phyloP scores from a whole-genome alignment of 1,140 invertebrate genomes.

The Drosophila subpulchrella region DNA sequence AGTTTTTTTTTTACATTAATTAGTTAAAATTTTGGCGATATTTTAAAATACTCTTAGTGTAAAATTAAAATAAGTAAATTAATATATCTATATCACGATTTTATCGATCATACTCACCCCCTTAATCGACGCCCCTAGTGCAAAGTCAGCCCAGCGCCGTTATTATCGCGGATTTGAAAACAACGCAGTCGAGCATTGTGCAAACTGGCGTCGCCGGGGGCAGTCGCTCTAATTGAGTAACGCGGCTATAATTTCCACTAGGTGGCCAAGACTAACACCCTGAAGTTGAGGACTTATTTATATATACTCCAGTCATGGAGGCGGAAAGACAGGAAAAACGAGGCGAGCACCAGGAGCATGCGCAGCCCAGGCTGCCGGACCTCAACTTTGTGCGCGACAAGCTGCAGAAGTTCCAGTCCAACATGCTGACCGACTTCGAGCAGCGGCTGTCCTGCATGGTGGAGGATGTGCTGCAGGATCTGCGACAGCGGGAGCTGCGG shows the following conservation, averaged over 20 bases:
- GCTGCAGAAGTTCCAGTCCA: constrained; percentile 63
- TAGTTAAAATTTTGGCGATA: too few relatives aligned
- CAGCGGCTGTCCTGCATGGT: constrained; percentile 65
- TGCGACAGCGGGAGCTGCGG: constrained; percentile 67
- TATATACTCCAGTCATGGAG: constrained; percentile 27
- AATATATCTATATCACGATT: too few relatives aligned
- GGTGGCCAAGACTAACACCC: constrained; percentile 24
- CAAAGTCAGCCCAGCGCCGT: constrained; percentile 25
- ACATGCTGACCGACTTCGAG: constrained; percentile 68
- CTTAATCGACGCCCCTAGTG: neutral
- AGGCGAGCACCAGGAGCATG: neutral
- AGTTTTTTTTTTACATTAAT: too few relatives aligned
- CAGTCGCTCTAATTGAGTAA: constrained; percentile 38
- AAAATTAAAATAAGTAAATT: too few relatives aligned
- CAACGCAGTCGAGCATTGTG: constrained; percentile 48
- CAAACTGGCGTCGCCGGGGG: constrained; percentile 29
- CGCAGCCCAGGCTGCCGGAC: constrained; percentile 28
- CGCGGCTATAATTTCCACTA: constrained; percentile 21
- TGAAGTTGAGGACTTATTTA: neutral
- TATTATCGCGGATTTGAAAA: constrained; percentile 43
- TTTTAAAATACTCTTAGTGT: too few relatives aligned
- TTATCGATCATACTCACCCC: neutral
- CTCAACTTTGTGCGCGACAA: constrained; percentile 67
- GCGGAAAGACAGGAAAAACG: constrained; percentile 8
- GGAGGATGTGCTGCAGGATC: constrained; percentile 78